Evolutionary conservation across 2,888 invertebrate genomes (phyloP), one percentile per base, ranked within the genome.

Genomic region (Callyntrura guangdongensis): DNA sequence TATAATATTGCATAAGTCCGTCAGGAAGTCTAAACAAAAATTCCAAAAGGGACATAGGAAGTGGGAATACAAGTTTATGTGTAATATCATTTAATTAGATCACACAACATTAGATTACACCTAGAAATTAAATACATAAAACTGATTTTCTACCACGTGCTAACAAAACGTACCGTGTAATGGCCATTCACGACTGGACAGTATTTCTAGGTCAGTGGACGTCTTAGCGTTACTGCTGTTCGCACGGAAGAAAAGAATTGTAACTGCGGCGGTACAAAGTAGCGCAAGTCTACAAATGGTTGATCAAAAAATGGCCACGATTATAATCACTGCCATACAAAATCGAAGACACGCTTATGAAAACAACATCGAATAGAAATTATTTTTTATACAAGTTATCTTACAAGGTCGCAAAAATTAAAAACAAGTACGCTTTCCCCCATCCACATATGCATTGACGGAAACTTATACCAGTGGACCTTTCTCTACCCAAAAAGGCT

Each of bases 81-180:
- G 79, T 25, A 8, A 27, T 49, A 49, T 47, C 6, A 22, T 79
- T 74, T 74, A 25, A 27, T 27, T n/a, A 67, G 0, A 69, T 45
- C 36, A 17, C 20, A 22, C 4, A 0, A 56, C n/a, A 1, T 56
- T 1, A 27, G 14, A 11, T 6, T n/a, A n/a, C n/a, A n/a, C n/a
- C n/a, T n/a, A n/a, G n/a, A n/a, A n/a, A n/a, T n/a, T n/a, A n/a
- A n/a, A n/a, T n/a, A n/a, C n/a, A n/a, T n/a, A n/a, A n/a, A n/a
- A n/a, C n/a, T n/a, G n/a, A n/a, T n/a, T n/a, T n/a, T n/a, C n/a
- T n/a, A 36, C 36, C 36, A 6, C 6, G 2, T 2, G 36, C 36
- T 36, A 36, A 36, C 2, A 56, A 17, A 22, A 0, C 5, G 22
- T 86, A 91, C 90, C 90, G 27, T 81, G 77, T 17, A 91, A 22